phyloP scores from a whole-genome alignment of 2,888 invertebrate species.

The Ichneumoninae sp. region DNA sequence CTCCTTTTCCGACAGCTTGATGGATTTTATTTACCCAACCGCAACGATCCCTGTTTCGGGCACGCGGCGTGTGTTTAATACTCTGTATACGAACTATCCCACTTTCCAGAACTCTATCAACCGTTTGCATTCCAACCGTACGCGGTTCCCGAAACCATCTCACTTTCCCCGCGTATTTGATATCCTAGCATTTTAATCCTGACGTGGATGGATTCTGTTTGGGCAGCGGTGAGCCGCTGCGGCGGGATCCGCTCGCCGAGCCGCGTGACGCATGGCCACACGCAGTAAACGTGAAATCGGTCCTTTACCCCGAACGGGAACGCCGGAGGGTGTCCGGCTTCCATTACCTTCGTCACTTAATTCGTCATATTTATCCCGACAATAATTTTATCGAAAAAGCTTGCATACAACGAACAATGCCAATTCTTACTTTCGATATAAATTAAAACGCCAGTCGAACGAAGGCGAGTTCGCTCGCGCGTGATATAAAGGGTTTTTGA shows the following conservation, averaged over 20 bases:
- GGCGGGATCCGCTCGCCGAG: constrained; percentile 60
- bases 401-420: not conserved
- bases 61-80: constrained; percentile 60
- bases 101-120: constrained; percentile 66
- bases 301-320: constrained; percentile 55
- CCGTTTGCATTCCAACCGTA: constrained; percentile 58
- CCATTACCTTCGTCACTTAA: constrained; percentile 26
- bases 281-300: constrained; percentile 58
- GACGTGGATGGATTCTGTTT: constrained; percentile 84
- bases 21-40: constrained; percentile 81
- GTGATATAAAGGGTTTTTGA: constrained; percentile 77
- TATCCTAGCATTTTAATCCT: constrained; percentile 83
- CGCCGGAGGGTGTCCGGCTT: constrained; percentile 46
- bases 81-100: constrained; percentile 61
- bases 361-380: constrained; percentile 12
- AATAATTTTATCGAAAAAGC: not conserved
- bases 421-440: no score
- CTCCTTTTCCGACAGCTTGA: constrained; percentile 76
- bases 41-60: constrained; percentile 73
- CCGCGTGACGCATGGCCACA: constrained; percentile 64
- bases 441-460: constrained; percentile 35
- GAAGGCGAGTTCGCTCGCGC: constrained; percentile 55
- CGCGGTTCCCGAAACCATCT: constrained; percentile 36
- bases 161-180: constrained; percentile 76
- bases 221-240: constrained; percentile 73